These are phyloP conservation scores for Dicaeum eximium DNA, from an alignment of 2,113 vertebrate genomes.

Conservation along the genomic window DNA sequence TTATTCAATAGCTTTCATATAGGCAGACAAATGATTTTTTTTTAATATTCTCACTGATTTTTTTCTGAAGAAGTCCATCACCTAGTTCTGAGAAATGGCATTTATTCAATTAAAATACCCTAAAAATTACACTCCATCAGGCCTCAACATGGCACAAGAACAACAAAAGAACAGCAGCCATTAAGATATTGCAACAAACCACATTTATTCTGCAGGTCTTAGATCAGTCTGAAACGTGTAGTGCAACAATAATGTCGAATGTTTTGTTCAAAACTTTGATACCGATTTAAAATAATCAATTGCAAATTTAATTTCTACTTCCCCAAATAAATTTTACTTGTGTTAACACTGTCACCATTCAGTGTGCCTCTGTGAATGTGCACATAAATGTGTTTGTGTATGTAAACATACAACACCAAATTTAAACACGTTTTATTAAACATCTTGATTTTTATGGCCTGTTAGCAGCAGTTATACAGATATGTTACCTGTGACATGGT, in stretches of 20 bases:
- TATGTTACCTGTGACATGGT: neutral
- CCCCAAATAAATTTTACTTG: neutral
- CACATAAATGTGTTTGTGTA: neutral
- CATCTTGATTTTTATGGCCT: neutral
- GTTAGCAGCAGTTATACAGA: neutral
- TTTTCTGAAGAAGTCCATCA: neutral
- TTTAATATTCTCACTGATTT: neutral
- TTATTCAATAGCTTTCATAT: neutral
- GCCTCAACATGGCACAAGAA: neutral
- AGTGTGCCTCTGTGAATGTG: neutral
- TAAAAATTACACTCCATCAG: neutral
- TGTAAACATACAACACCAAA: neutral
- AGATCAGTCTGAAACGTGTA: neutral
- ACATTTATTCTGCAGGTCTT: constrained; percentile 8
- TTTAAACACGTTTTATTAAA: neutral
- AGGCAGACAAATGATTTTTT: neutral
- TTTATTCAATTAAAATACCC: neutral
- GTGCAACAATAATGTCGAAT: neutral
- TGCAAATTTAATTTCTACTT: neutral
- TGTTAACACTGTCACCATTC: neutral
- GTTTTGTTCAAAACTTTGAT: neutral
- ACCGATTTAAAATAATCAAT: neutral
- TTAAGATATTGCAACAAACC: neutral
- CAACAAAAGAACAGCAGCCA: neutral
- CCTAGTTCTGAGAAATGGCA: neutral